These are phyloP conservation scores for Oryzias melastigma DNA, from an alignment of 2,113 vertebrate species.

Conservation along the genomic window DNA sequence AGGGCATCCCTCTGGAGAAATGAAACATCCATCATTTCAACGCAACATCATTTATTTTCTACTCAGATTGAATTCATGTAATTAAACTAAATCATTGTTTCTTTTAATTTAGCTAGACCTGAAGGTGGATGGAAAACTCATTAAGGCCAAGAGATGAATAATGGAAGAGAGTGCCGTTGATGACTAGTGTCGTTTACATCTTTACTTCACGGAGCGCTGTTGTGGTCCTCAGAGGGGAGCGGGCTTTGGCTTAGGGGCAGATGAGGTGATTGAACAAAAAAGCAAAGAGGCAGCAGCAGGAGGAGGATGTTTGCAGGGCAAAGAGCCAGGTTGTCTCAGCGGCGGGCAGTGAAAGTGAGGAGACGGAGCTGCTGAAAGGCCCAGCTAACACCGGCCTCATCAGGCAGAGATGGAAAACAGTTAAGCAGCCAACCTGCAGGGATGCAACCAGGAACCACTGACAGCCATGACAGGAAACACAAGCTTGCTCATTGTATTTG, in stretches of 20 bases:
- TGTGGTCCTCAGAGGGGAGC: slow-evolving; percentile 19
- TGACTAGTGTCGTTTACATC: slow-evolving; percentile 75
- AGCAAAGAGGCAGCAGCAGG: slow-evolving; percentile 6
- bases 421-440: slow-evolving; percentile 41
- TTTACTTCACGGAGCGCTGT: slow-evolving; percentile 41
- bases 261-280: slow-evolving; percentile 43
- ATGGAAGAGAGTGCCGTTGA: slow-evolving; percentile 69
- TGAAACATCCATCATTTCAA: neutral
- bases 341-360: slow-evolving; percentile 69
- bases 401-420: slow-evolving; percentile 76
- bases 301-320: slow-evolving; percentile 37
- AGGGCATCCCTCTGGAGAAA: slow-evolving; percentile 17
- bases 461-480: slow-evolving; percentile 47
- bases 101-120: slow-evolving; percentile 60
- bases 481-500: slow-evolving; percentile 43
- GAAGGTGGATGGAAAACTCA: slow-evolving; percentile 79
- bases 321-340: slow-evolving; percentile 51
- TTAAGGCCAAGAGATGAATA: slow-evolving; percentile 75
- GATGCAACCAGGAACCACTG: slow-evolving; percentile 26
- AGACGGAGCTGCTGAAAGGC: slow-evolving; percentile 55
- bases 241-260: slow-evolving; percentile 2
- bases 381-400: slow-evolving; percentile 59
- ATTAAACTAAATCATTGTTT: slow-evolving; percentile 45
- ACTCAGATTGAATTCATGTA: slow-evolving; percentile 43
- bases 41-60: slow-evolving; percentile 1